phyloP scores from a whole-genome alignment of 2,113 vertebrate species.

The Thoracochromis brauschi region DNA sequence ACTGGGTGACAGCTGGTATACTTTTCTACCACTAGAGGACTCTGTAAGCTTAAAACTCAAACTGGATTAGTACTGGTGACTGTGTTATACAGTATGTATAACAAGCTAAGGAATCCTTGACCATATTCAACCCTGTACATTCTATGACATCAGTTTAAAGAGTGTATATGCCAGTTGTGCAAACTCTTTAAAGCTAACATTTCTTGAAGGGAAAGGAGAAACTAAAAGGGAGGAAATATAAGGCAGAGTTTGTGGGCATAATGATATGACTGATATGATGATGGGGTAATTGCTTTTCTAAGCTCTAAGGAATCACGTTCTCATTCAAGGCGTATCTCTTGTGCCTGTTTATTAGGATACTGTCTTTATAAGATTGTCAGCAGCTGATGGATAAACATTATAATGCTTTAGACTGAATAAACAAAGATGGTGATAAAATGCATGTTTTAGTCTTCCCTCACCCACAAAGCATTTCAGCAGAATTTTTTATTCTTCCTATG shows the following conservation, averaged over 20 bases:
- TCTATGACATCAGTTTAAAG: not conserved
- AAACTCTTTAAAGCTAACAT: not conserved
- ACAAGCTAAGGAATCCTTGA: not conserved
- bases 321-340: not conserved
- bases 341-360: not conserved
- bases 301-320: not conserved
- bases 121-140: not conserved
- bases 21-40: slow-evolving; percentile 45
- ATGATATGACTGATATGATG: not conserved
- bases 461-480: not conserved
- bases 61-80: not conserved
- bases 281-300: not conserved
- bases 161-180: not conserved
- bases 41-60: slow-evolving; percentile 3
- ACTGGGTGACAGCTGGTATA: not conserved
- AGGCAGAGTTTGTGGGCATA: not conserved
- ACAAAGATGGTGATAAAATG: not conserved
- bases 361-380: not conserved
- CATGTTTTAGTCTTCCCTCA: not conserved
- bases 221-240: not conserved
- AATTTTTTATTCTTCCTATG: not conserved
- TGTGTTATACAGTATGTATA: not conserved
- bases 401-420: not conserved
- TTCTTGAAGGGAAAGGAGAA: not conserved
- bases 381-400: not conserved